These are phyloP conservation scores for Meriones psammophilus DNA, from an alignment of 2,797 vertebrate species.

Conservation along the genomic window DNA sequence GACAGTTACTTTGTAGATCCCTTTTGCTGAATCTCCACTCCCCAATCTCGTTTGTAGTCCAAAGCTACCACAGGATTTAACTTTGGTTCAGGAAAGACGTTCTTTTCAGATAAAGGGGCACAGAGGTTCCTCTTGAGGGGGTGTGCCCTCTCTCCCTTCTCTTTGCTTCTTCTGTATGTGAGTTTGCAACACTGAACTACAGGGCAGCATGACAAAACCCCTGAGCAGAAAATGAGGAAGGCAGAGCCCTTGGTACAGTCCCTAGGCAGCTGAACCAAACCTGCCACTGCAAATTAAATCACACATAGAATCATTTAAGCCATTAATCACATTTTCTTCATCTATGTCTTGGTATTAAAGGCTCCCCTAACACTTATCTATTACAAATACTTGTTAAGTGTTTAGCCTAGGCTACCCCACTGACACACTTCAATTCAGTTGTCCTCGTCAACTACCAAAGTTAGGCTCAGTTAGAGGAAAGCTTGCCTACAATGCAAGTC, in stretches of 20 bases:
- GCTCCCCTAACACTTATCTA: background rate
- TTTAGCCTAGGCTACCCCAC: background rate
- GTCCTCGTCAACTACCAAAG: background rate
- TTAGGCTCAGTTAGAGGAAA: background rate
- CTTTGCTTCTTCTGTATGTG: background rate
- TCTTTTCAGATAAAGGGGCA: constrained; percentile 35
- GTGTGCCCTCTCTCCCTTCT: background rate
- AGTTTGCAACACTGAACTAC: background rate
- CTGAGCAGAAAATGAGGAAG: background rate
- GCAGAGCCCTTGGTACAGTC: background rate
- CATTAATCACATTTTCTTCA: background rate
- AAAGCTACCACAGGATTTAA: background rate
- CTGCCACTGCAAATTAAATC: background rate
- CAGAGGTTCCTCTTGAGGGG: background rate
- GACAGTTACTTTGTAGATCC: background rate
- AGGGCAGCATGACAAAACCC: background rate
- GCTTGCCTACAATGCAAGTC: too few species aligned
- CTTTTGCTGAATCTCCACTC: too few species aligned
- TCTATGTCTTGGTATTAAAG: constrained; percentile 21
- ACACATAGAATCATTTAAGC: background rate
- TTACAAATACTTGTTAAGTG: background rate
- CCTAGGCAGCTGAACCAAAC: too few species aligned
- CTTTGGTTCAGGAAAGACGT: constrained; percentile 18
- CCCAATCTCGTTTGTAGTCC: background rate
- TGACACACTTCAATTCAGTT: background rate